Evolutionary conservation across 1,140 invertebrate genomes (phyloP), one percentile per base, ranked within the genome.

Genomic region (Anoplolepis gracilipes): DNA sequence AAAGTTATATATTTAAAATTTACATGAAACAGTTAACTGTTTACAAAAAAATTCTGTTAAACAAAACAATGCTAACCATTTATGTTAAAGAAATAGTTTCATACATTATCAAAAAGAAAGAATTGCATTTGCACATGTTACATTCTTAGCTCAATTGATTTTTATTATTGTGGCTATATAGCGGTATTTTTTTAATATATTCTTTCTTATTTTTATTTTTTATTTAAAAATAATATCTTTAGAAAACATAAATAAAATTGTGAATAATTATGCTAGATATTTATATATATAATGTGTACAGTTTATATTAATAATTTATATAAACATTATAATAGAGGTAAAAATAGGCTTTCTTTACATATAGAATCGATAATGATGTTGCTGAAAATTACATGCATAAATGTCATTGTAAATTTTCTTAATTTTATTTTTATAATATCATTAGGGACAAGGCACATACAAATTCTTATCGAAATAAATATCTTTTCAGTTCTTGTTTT

Each of bases 361-460:
- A 81, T 72, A 70, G 65, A 69, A 39, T 70, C 7, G 13, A 70
- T 79, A 77, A 72, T 79, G 49, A 78, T 79, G 49, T 73, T 85
- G 57, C 59, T 87, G 65, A 87, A 33, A 39, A 87, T 79, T 64
- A 55, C 7, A n/a, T n/a, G n/a, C n/a, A 46, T 49, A 64, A 36
- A 30, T 73, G 19, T 73, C n/a, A 69, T 30, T 30, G 69, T 87
- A 84, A 85, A 78, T 39, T 87, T 79, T 30, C 46, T 42, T 53
- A 55, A 76, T 75, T 55, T 65, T 79, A 86, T 33, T 46, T 82
- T 46, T 82, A 42, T 77, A 57, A 75, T 84, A 59, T 70, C 30
- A 77, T 87, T 75, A 33, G 67, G 81, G 88, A 79, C 28, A 90
- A 90, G 86, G 86, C 82, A 49, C 46, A 89, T 90, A 90, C 78